phyloP scores from a whole-genome alignment of 2,888 invertebrate genomes.

The Girardia tigrina region DNA sequence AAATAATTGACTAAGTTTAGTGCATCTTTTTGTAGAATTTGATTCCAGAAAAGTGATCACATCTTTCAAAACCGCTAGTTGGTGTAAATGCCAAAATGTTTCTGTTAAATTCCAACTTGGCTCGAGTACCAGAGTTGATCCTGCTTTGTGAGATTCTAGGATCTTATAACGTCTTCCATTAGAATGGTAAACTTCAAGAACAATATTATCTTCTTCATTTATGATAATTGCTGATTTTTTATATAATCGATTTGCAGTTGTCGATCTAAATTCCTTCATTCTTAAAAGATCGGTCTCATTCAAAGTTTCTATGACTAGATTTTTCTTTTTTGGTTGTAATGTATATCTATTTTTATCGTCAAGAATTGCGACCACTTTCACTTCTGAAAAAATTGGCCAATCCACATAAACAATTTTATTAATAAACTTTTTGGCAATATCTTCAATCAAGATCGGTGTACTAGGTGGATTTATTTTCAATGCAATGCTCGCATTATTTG shows the following conservation, averaged over 20 bases:
- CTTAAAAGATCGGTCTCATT: not conserved
- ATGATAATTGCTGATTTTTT: not conserved
- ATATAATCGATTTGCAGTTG: not conserved
- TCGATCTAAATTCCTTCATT: not conserved
- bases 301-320: not conserved
- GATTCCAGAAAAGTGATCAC: not conserved
- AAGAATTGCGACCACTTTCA: constrained; percentile 25
- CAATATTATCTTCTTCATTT: not conserved
- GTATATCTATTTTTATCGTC: not conserved
- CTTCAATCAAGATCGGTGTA: not conserved
- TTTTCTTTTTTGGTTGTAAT: not conserved
- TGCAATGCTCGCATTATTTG: constrained; percentile 69
- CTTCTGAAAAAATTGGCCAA: constrained; percentile 31
- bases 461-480: constrained; percentile 48
- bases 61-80: constrained; percentile 8
- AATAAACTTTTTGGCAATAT: not conserved
- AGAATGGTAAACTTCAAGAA: not conserved
- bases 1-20: not conserved
- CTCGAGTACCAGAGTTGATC: not conserved
- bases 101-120: not conserved
- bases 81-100: constrained; percentile 10
- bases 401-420: not conserved
- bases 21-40: not conserved
- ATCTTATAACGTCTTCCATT: not conserved
- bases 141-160: not conserved